phyloP scores from a whole-genome alignment of 2,888 invertebrate species.

The Timema cristinae region DNA sequence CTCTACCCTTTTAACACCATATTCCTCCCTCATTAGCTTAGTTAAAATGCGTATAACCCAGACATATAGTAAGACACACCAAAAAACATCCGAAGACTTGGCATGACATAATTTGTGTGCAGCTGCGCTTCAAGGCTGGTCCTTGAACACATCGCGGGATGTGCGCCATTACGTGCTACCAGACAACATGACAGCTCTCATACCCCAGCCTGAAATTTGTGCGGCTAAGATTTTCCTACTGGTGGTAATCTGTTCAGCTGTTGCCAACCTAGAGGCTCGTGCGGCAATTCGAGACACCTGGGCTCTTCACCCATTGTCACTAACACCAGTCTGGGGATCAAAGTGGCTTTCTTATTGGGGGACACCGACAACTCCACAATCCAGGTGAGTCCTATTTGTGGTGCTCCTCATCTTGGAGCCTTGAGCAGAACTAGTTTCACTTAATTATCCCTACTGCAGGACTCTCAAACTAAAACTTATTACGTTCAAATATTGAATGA shows the following conservation, averaged over 20 bases:
- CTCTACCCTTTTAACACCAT: too few species aligned
- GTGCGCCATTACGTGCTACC: constrained; percentile 68
- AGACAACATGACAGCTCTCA: constrained; percentile 61
- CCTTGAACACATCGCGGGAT: constrained; percentile 67
- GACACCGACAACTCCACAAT: constrained; percentile 53
- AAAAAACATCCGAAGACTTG: too few species aligned
- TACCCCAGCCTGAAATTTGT: constrained; percentile 41
- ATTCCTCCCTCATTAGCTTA: too few species aligned
- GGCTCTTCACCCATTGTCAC: constrained; percentile 45
- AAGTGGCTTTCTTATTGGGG: constrained; percentile 58
- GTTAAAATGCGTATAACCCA: too few species aligned
- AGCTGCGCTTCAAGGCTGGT: constrained; percentile 57
- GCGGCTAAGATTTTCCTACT: constrained; percentile 53
- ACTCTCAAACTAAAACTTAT: too few species aligned
- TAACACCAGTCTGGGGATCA: constrained; percentile 31
- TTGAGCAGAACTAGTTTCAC: too few species aligned
- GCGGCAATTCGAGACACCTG: constrained; percentile 67
- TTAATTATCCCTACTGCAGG: too few species aligned
- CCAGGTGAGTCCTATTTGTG: constrained; percentile 41
- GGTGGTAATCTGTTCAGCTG: constrained; percentile 72
- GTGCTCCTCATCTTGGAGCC: too few species aligned
- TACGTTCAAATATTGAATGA: too few species aligned
- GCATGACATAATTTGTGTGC: neutral
- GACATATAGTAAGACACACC: too few species aligned
- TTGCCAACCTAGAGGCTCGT: constrained; percentile 62